Evolutionary conservation across 2,113 vertebrate species (phyloP), one percentile per base, ranked within the genome.

Genomic region (Pachyramphus minor): DNA sequence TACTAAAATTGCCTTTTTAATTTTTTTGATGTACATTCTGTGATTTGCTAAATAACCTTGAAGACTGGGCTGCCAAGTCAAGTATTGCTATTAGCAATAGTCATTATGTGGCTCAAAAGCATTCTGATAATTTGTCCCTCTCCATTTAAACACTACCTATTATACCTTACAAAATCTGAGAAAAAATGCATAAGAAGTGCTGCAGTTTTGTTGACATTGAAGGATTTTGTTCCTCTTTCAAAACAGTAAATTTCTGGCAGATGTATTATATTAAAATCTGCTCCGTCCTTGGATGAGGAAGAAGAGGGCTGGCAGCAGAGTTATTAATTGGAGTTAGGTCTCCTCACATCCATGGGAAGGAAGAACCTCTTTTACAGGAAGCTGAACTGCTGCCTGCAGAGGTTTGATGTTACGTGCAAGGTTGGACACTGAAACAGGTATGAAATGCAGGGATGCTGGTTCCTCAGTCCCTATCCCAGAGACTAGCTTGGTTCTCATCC

Each of bases 11-110:
- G 71, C 22, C 21, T 55, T 86, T 74, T 74, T 45, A 16, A 73
- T 67, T 55, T 35, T 1, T 56, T 72, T 15, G 2, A 42, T 50
- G 79, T 42, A 77, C 47, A 4, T 77, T 90, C 37, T 81, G 55
- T 86, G 44, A 68, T 94, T 91, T 62, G 37, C 39, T 90, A 63
- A 66, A 62, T 86, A 87, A 95, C 82, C 88, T 91, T 88, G 87
- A 92, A 93, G 28, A 35, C 55, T 67, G 8, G 42, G 31, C 39
- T 82, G 81, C 78, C 69, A 87, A 93, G 39, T 74, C 35, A 83
- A 69, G 37, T 31, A 30, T 15, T 74, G 31, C 30, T 80, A 27
- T 80, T 94, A 77, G 42, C 62, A 77, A 44, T 85, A 66, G 16
- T 69, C 41, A 85, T 91, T 58, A 73, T 7, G 39, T 31, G 64